phyloP scores from a whole-genome alignment of 2,797 vertebrate genomes.

The Sciurus vulgaris region DNA sequence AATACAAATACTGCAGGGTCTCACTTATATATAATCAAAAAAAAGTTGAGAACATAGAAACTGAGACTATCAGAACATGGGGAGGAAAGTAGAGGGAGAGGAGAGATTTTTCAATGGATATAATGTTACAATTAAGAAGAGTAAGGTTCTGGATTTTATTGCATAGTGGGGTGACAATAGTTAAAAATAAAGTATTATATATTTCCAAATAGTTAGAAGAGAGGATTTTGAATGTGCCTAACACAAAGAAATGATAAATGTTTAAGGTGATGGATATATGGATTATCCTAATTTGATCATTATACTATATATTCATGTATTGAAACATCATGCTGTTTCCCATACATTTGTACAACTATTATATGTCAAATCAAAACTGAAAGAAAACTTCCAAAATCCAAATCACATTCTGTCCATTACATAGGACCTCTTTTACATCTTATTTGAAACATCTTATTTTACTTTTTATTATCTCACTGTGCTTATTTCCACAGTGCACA shows the following conservation, averaged over 20 bases:
- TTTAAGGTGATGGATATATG: neutral
- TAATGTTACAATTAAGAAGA: neutral
- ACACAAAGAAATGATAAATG: neutral
- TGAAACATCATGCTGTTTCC: neutral
- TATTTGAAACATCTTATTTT: neutral
- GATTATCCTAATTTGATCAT: neutral
- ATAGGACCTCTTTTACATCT: neutral
- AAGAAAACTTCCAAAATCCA: neutral
- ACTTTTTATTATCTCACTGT: too few relatives aligned
- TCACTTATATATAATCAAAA: neutral
- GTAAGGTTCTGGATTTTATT: neutral
- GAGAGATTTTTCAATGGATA: neutral
- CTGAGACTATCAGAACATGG: neutral
- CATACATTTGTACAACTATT: neutral
- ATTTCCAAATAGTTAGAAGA: constrained; percentile 1
- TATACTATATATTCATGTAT: neutral
- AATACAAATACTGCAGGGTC: neutral
- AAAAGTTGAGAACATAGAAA: neutral
- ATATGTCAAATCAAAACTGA: neutral
- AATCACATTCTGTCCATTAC: neutral
- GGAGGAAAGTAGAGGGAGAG: too few relatives aligned
- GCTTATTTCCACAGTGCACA: neutral
- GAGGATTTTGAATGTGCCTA: neutral
- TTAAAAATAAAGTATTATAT: neutral
- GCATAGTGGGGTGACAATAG: neutral